Base-by-base conservation (phyloP, 2,888 invertebrate species). In the Apamea epomidion region DNA sequence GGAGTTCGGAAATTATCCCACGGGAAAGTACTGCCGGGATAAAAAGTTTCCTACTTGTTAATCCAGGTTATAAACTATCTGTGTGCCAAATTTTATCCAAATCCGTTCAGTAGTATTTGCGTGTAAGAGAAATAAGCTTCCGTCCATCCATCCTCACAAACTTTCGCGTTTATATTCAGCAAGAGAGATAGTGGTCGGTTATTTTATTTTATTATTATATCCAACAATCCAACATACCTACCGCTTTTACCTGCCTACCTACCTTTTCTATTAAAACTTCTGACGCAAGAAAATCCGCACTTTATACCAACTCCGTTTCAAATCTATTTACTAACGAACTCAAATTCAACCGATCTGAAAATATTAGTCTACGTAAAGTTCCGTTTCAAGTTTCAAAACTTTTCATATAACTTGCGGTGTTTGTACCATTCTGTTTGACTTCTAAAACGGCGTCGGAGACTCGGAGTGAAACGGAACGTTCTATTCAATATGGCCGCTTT, bases 301-400 rank as follows among this genome's bases (percentile, higher is more conserved):
- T 84, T 60, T 74, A 68, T 70, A 70, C 37, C n/a, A 65, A 72
- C 64, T 76, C 81, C 74, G 78, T 86, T 87, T 85, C 71, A 86
- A 83, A 87, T 88, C 74, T 90, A 90, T 91, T 91, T 90, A 91
- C 87, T 88, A 89, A 89, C 74, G 85, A 91, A 91, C 86, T 91
- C 89, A 89, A 91, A 91, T 87, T 83, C 70, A 88, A 88, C 88
- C 87, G 81, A 87, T 88, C 76, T 70, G 83, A 91, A 91, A 92
- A 91, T 93, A 92, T 92, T 92, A 88, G 91, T 91, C 90, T 91
- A 84, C 88, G 87, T 37, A 89, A 89, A 91, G 85, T 90, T 92
- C 76, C 87, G 74, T 90, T 86, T 75, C 76, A 90, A 84, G 85
- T 84, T 90, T 81, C 88, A 81, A 74, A 88, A 87, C 86, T 88